phyloP scores from a whole-genome alignment of 2,113 vertebrate species.

The Cisticola juncidis region DNA sequence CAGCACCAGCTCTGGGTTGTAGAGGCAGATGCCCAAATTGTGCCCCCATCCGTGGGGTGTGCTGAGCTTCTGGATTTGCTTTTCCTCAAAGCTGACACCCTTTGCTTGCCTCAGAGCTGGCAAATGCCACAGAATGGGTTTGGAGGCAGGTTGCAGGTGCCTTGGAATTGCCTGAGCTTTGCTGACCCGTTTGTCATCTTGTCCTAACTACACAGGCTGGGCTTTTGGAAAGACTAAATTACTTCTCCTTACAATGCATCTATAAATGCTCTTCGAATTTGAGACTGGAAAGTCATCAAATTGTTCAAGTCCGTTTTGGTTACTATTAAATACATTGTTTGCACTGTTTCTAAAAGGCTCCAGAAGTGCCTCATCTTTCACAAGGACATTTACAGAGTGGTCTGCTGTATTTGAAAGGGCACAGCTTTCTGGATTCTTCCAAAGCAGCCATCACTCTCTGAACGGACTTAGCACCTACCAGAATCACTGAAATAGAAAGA shows the following conservation, averaged over 20 bases:
- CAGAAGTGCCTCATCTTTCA: slow-evolving; percentile 15
- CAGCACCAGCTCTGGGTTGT: neutral
- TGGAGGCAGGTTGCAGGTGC: neutral
- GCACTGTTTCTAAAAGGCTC: neutral
- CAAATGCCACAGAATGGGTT: neutral
- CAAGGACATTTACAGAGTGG: neutral
- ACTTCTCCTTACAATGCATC: neutral
- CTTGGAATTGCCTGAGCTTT: neutral
- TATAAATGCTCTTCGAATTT: neutral
- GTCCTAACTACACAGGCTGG: neutral
- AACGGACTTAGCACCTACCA: neutral
- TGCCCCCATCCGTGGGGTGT: fast-evolving
- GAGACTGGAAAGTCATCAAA: neutral
- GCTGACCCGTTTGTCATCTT: neutral
- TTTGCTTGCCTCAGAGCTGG: neutral
- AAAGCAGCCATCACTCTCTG: neutral
- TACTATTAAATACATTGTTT: neutral
- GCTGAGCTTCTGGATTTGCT: neutral
- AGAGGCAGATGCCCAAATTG: neutral
- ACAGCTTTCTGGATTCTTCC: neutral
- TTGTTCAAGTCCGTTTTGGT: neutral
- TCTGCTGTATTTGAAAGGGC: neutral
- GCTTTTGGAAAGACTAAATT: neutral
- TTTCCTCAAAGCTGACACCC: neutral
- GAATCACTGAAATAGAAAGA: neutral